phyloP scores from a whole-genome alignment of 1,140 invertebrate species.

The Sitophilus oryzae region DNA sequence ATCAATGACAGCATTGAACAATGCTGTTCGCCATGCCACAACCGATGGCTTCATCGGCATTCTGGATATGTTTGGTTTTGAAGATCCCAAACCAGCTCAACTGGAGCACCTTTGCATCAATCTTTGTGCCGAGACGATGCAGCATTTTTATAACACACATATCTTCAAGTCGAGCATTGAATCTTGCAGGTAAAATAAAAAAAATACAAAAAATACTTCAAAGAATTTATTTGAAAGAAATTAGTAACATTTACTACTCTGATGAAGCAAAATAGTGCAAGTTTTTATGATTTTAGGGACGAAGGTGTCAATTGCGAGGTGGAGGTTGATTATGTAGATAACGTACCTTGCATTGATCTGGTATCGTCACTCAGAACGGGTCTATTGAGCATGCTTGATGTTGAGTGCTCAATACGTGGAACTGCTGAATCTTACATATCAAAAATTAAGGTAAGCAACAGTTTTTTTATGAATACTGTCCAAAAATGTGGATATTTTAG shows the following conservation, averaged over 20 bases:
- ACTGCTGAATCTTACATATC: conserved; percentile 83
- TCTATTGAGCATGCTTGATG: conserved; percentile 84
- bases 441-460: conserved; percentile 59
- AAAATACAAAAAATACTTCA: no score
- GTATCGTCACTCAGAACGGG: conserved; percentile 89
- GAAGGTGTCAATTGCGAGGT: conserved; percentile 88
- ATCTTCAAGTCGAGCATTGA: conserved; percentile 93
- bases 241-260: no score
- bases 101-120: conserved; percentile 93
- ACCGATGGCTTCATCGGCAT: conserved; percentile 93
- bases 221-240: no score
- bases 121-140: conserved; percentile 93
- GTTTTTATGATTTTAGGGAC: conserved; percentile 52
- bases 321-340: conserved; percentile 91
- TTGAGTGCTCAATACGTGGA: conserved; percentile 83
- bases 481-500: no score
- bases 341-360: conserved; percentile 92
- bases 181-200: conserved; percentile 61
- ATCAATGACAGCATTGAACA: conserved; percentile 86
- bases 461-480: no score
- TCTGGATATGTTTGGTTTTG: conserved; percentile 93
- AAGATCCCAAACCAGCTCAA: conserved; percentile 83
- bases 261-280: no score
- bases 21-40: conserved; percentile 86
- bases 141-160: conserved; percentile 95